Evolutionary conservation across 2,113 vertebrate species (phyloP), one percentile per base, ranked within the genome.

Genomic region (Alces alces): DNA sequence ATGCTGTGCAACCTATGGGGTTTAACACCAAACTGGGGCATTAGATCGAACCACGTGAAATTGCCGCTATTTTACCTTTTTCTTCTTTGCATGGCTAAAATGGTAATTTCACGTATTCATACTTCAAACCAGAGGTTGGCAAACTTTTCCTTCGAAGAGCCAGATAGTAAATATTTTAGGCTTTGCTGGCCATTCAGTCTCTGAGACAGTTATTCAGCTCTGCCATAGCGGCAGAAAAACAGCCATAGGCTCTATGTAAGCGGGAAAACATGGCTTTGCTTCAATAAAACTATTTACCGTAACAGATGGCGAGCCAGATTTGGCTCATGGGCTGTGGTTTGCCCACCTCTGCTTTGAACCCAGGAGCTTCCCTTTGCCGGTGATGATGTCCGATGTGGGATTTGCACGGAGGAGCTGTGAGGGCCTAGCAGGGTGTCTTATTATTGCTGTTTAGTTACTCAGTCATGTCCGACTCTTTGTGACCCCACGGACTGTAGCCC

Each of bases 221-320:
- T 12, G 25, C 52, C 12, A 0, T 6, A 21, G 58, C 9, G 36
- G 52, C 17, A 30, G 30, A 43, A 79, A 60, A 84, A 45, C 45
- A 88, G 30, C 57, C 30, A 14, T 1, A 47, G 50, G 47, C 13
- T 39, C 23, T 21, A n/a, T 7, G 16, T 52, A 52, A 82, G 86
- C 64, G 39, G 80, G 28, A n/a, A 64, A 55, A 19, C 25, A 25
- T 19, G 6, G 23, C 43, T 19, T 10, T 60, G 55, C 93, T 57
- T 64, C 94, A 92, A 64, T 92, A 78, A 93, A 89, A 64, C 73
- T 79, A 86, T 93, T 96, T 33, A 82, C 36, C 91, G 4, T 90
- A 95, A 14, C 47, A 95, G 36, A 17, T 7, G 45, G 85, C 13
- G 25, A 78, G 84, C 79, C 55, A 30, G 16, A 43, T 86, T 58